Conservation (phyloP, 2,797 vertebrate species). For the Artibeus jamaicensis region DNA sequence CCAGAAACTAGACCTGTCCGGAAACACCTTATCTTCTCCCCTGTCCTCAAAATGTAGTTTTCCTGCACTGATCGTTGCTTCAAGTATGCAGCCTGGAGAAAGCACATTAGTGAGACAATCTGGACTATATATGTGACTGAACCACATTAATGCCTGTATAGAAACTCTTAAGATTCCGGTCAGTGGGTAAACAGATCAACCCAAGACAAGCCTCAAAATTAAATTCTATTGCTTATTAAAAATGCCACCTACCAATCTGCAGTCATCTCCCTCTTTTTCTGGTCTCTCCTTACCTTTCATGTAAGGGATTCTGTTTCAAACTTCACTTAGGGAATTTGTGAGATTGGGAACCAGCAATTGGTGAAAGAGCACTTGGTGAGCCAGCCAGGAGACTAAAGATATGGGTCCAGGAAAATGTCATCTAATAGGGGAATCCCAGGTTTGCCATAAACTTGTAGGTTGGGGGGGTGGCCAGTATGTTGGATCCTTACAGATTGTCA, state of each 20-base stretch:
- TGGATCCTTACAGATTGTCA: neutral
- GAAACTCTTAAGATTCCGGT: neutral
- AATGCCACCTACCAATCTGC: neutral
- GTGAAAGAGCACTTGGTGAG: neutral
- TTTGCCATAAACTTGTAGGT: neutral
- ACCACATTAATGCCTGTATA: neutral
- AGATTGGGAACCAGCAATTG: neutral
- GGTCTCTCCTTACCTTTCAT: neutral
- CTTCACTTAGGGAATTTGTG: neutral
- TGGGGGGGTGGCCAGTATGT: neutral
- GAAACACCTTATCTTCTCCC: neutral
- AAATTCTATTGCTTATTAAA: neutral
- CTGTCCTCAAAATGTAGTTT: neutral
- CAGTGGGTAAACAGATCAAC: neutral
- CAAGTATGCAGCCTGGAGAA: neutral
- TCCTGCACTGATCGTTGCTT: neutral
- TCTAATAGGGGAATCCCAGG: neutral
- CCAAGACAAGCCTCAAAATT: neutral
- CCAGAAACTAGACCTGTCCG: neutral
- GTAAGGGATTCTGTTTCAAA: neutral
- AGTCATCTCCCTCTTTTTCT: neutral
- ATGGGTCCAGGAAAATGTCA: neutral
- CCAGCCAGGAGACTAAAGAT: neutral
- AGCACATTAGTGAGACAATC: neutral
- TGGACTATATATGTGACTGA: neutral